Conservation (phyloP, 92 coral and sea anemone genomes). For the Pocillopora meandrina region DNA sequence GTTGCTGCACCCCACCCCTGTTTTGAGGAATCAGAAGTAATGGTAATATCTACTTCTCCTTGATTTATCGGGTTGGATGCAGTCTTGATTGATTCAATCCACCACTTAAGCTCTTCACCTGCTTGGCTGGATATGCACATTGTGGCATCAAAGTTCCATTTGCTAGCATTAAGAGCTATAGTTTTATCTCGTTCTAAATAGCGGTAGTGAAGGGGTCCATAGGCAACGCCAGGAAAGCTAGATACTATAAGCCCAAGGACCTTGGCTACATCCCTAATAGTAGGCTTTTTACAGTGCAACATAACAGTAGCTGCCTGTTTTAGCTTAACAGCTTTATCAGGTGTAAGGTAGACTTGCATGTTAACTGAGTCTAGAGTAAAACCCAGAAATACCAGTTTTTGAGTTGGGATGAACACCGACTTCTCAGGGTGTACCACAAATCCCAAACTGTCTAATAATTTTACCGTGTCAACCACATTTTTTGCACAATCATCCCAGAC, state of each 20-base stretch:
- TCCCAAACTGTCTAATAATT: constrained; percentile 33
- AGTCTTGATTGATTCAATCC: too few species aligned
- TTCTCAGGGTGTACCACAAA: constrained; percentile 40
- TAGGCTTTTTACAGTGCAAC: neutral
- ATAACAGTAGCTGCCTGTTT: constrained; percentile 33
- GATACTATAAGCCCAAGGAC: constrained; percentile 44
- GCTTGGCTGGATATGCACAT: constrained; percentile 27
- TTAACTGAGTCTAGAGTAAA: constrained; percentile 5
- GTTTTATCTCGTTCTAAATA: constrained; percentile 41
- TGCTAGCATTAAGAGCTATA: constrained; percentile 28
- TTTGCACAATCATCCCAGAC: constrained; percentile 35
- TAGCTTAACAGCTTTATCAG: constrained; percentile 21
- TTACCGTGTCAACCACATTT: neutral
- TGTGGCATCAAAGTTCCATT: constrained; percentile 35
- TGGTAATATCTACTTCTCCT: too few species aligned
- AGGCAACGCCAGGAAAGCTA: constrained; percentile 44
- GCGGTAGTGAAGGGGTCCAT: constrained; percentile 41
- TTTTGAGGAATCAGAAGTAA: too few species aligned
- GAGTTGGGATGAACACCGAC: too few species aligned
- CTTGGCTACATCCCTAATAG: constrained; percentile 43
- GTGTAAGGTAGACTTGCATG: constrained; percentile 34
- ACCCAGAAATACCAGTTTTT: too few species aligned
- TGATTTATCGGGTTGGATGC: too few species aligned
- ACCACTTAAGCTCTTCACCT: too few species aligned
- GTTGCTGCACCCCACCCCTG: too few species aligned